phyloP scores from a whole-genome alignment of 2,797 vertebrate species.

The Eurystomus glaucurus region DNA sequence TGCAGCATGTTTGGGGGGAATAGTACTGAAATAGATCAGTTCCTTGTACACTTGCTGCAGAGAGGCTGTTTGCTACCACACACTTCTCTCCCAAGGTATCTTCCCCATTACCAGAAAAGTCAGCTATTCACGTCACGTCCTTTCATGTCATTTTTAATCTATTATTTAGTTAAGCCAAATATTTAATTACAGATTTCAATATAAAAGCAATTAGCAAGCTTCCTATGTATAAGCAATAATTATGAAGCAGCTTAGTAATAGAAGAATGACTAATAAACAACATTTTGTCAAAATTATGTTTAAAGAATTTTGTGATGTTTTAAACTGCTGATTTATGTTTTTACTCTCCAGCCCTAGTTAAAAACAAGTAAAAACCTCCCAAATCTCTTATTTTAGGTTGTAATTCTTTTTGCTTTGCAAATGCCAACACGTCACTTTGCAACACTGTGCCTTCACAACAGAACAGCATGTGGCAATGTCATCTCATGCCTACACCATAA shows the following conservation, averaged over 20 bases:
- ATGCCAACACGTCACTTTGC: background rate
- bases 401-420: background rate
- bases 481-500: background rate
- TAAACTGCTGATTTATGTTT: slow-evolving; percentile 12
- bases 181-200: slow-evolving; percentile 62
- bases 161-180: slow-evolving; percentile 39
- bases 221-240: slow-evolving; percentile 42
- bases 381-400: background rate
- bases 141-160: slow-evolving; percentile 12
- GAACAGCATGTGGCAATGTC: background rate
- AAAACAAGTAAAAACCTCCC: background rate
- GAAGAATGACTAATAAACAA: slow-evolving; percentile 43
- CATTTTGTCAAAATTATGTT: slow-evolving; percentile 22
- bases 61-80: background rate
- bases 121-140: slow-evolving; percentile 25
- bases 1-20: background rate
- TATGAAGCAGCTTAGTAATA: slow-evolving; percentile 20
- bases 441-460: background rate
- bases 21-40: background rate
- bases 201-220: slow-evolving; percentile 62
- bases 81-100: background rate
- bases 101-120: slow-evolving; percentile 3
- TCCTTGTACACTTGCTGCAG: background rate
- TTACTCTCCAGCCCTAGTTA: background rate
- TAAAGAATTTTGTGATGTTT: background rate